Percentiles rank a stretch among this genome's conserved stretches.
Conservation (phyloP, 2,888 invertebrate genomes). For the Lasioglossum lativentre region DNA sequence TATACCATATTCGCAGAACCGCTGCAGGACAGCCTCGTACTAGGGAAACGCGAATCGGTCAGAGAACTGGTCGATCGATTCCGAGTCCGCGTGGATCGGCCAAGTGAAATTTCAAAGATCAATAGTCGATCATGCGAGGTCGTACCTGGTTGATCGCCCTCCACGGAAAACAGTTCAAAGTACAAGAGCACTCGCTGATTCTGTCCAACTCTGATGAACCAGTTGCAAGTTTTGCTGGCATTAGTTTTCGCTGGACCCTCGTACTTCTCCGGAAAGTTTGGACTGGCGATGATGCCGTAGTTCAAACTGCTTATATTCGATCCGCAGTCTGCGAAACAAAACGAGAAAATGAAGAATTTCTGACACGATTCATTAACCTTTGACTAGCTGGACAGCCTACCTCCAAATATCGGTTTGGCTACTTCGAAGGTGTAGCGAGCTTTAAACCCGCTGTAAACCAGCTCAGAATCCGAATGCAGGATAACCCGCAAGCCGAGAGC, state of each 20-base stretch:
- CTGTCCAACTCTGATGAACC: constrained; percentile 96
- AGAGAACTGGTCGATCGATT: too few relatives aligned
- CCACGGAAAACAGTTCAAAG: constrained; percentile 96
- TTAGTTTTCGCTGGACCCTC: constrained; percentile 92
- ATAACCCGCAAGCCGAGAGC: constrained; percentile 95
- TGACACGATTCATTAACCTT: too few relatives aligned
- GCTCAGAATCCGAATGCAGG: constrained; percentile 94
- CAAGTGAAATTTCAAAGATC: neutral
- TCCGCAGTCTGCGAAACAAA: constrained; percentile 92
- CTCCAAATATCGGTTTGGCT: constrained; percentile 94
- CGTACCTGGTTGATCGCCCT: constrained; percentile 94
- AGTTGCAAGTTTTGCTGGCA: constrained; percentile 97
- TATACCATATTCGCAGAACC: constrained; percentile 95
- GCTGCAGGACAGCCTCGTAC: constrained; percentile 97
- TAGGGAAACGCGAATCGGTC: constrained; percentile 77
- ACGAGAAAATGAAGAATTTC: neutral
- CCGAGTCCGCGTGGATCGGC: too few relatives aligned
- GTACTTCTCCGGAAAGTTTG: constrained; percentile 96
- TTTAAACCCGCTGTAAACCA: constrained; percentile 97
- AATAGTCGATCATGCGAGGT: neutral
- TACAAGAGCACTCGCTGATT: constrained; percentile 95
- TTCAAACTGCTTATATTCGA: constrained; percentile 94
- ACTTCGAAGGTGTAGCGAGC: constrained; percentile 97
- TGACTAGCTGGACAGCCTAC: constrained; percentile 75
- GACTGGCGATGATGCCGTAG: constrained; percentile 94